Conservation (phyloP, 2,113 vertebrate genomes). For the Phasianus colchicus region DNA sequence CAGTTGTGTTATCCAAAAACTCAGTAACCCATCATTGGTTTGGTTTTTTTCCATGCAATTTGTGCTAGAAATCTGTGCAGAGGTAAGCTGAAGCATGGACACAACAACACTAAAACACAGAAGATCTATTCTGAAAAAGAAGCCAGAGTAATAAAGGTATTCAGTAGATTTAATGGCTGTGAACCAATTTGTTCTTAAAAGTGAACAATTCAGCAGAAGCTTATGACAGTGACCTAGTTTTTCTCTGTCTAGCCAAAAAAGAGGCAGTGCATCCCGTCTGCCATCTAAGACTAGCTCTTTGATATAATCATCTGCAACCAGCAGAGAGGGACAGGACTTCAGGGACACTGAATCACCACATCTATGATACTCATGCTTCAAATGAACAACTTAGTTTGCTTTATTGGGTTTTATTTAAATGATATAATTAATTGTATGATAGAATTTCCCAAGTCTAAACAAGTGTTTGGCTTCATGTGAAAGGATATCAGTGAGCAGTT, state of each 20-base stretch:
- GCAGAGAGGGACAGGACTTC: not conserved
- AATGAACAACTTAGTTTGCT: not conserved
- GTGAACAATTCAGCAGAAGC: not conserved
- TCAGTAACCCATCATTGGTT: not conserved
- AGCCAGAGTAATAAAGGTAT: not conserved
- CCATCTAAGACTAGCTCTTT: not conserved
- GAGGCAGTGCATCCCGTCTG: not conserved
- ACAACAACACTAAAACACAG: rapidly evolving
- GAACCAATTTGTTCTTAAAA: not conserved
- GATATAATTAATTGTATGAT: not conserved
- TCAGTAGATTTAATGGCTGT: not conserved
- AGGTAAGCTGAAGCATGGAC: not conserved
- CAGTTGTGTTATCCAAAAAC: not conserved
- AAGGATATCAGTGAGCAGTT: not conserved
- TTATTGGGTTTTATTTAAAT: not conserved
- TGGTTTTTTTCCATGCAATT: not conserved
- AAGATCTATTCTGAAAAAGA: not conserved
- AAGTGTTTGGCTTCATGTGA: not conserved
- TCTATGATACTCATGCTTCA: not conserved
- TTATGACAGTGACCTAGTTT: not conserved
- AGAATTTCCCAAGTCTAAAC: not conserved
- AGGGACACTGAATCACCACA: rapidly evolving
- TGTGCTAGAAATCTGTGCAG: not conserved
- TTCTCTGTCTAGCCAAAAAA: not conserved
- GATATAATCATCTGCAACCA: not conserved